Evolutionary conservation across 2,888 invertebrate species (phyloP).

Genomic region (Poecilus cupreus): DNA sequence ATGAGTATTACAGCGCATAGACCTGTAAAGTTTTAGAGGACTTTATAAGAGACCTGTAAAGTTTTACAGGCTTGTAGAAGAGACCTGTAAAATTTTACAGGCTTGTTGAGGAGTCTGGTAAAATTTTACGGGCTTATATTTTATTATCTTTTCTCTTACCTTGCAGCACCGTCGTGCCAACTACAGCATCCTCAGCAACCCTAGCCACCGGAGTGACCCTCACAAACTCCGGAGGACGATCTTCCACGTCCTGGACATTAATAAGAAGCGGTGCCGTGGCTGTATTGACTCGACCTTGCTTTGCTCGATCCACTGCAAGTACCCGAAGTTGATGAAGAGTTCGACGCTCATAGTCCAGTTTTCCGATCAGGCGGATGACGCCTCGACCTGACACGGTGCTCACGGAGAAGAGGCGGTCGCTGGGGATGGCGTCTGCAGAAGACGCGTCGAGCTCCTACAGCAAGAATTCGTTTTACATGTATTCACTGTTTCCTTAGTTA

Average conservation of each 20-base stretch:
- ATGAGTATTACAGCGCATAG: too few relatives aligned
- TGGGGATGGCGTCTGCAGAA: slow-evolving; percentile 83
- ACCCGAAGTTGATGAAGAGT: slow-evolving; percentile 90
- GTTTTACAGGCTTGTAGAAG: too few relatives aligned
- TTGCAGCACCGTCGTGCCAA: slow-evolving; percentile 89
- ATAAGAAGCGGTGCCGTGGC: slow-evolving; percentile 92
- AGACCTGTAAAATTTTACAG: too few relatives aligned
- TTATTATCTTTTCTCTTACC: slow-evolving; percentile 72
- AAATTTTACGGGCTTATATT: too few relatives aligned
- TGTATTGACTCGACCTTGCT: slow-evolving; percentile 88
- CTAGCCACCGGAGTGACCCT: slow-evolving; percentile 90
- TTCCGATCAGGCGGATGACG: slow-evolving; percentile 83
- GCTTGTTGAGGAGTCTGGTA: too few relatives aligned
- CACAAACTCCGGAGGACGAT: slow-evolving; percentile 93
- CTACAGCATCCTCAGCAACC: slow-evolving; percentile 88
- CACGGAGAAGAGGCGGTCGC: slow-evolving; percentile 85
- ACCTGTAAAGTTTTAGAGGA: too few relatives aligned
- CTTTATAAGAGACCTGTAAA: too few relatives aligned
- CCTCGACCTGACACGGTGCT: slow-evolving; percentile 91
- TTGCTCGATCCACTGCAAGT: slow-evolving; percentile 89
- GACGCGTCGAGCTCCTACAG: slow-evolving; percentile 62
- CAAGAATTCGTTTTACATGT: background rate
- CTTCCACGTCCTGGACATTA: slow-evolving; percentile 92
- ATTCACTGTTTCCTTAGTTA: too few relatives aligned
- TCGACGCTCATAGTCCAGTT: slow-evolving; percentile 90